Conservation (phyloP, 64 coral and sea anemone species). For the Astreopora myriophthalma region DNA sequence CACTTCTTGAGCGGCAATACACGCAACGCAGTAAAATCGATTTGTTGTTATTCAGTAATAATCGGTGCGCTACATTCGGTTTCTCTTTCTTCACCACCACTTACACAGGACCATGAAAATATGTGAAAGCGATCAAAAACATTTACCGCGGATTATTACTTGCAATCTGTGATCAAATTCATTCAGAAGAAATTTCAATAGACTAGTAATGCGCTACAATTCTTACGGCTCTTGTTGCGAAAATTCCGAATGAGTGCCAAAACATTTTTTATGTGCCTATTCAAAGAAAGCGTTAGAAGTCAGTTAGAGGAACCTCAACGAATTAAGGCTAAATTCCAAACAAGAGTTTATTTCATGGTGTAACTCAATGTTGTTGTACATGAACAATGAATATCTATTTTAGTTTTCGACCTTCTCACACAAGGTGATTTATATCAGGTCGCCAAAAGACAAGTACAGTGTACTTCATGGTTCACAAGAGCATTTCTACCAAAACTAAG, state of each 20-base stretch:
- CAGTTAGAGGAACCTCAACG: not conserved
- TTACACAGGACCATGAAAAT: not conserved
- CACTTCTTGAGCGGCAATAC: not conserved
- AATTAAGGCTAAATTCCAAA: not conserved
- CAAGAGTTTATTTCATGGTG: slow-evolving; percentile 41
- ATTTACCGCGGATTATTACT: not conserved
- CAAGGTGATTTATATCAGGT: not conserved
- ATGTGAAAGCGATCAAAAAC: not conserved
- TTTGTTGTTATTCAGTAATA: not conserved
- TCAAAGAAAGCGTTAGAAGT: not conserved
- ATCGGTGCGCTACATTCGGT: not conserved
- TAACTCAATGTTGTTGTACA: not conserved
- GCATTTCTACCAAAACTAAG: not conserved
- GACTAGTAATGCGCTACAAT: too few species aligned
- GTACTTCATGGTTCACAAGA: not conserved
- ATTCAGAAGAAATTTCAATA: too few species aligned
- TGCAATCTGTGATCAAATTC: not conserved
- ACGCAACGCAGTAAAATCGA: not conserved
- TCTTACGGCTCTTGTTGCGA: not conserved
- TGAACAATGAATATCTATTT: slow-evolving; percentile 28
- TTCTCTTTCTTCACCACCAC: not conserved
- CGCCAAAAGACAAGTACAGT: not conserved
- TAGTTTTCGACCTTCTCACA: slow-evolving; percentile 26
- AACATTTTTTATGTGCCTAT: not conserved
- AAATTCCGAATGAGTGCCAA: not conserved